Conservation (phyloP, 2,113 vertebrate species). For the Halichoeres trimaculatus region DNA sequence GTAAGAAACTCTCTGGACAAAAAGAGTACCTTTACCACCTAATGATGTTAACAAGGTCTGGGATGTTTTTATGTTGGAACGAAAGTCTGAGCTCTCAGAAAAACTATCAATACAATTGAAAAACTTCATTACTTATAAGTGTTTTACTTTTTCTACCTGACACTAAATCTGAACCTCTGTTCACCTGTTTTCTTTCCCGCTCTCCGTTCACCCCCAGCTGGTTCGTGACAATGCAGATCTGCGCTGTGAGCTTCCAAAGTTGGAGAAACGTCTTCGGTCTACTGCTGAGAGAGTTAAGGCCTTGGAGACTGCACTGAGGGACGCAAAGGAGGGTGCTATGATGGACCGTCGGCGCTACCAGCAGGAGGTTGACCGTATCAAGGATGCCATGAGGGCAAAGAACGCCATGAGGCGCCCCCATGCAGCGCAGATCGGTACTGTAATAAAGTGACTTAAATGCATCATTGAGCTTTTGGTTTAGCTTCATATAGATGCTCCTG, state of each 20-base stretch:
- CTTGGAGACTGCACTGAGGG: conserved; percentile 94
- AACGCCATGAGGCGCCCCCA: conserved; percentile 83
- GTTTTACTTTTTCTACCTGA: neutral
- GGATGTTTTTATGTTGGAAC: too few species aligned
- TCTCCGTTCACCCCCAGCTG: conserved; percentile 78
- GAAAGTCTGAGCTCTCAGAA: too few species aligned
- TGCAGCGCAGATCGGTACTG: conserved; percentile 88
- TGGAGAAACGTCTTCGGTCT: conserved; percentile 97
- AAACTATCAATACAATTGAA: too few species aligned
- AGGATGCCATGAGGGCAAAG: conserved; percentile 89
- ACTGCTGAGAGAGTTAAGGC: conserved; percentile 96
- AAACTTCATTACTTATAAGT: neutral
- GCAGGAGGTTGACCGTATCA: conserved; percentile 92
- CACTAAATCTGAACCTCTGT: neutral
- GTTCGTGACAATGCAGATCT: conserved; percentile 98
- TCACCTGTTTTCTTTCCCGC: neutral
- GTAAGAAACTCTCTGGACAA: conserved; percentile 68
- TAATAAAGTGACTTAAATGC: neutral
- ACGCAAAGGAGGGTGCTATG: conserved; percentile 92
- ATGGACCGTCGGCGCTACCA: conserved; percentile 92
- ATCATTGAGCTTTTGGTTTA: neutral
- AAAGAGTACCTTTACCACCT: neutral
- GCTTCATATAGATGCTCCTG: too few species aligned
- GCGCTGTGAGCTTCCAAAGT: conserved; percentile 96
- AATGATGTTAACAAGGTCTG: neutral